Base-by-base conservation (phyloP, 92 coral and sea anemone species). In the Hydrozoanthus gracilis region DNA sequence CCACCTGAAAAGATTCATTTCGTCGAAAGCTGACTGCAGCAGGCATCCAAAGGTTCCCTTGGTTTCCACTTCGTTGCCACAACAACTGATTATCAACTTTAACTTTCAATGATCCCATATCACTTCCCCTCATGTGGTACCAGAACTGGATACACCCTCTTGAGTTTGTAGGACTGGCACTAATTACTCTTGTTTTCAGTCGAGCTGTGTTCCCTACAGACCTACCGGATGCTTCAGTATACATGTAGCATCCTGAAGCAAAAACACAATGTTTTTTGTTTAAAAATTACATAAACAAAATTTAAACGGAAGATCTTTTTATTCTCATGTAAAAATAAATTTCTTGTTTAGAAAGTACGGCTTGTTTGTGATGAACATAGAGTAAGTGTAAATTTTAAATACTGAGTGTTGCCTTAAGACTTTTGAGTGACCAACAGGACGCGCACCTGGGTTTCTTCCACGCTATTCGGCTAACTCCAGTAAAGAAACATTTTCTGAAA, bases 101-200 rank as follows among this genome's bases (percentile, higher is more conserved):
- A 0, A 90, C 84, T 51, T 73, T 86, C 48, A 90, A 83, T 9
- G 87, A 79, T 49, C 92, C 92, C 56, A 90, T 80, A 12, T 86
- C 92, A n/a, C 55, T 61, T 39, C 92, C 92, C 14, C 50, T 56
- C 92, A 89, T 89, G 71, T 89, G 88, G 79, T 89, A 89, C 71
- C 54, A 52, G n/a, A 89, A 77, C 77, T 55, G 77, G 7, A 89
- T 52, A 66, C 92, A 89, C 52, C 54, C 50, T 5, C 56, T n/a
- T 39, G 80, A 80, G 15, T 78, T 78, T 7, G 86, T 56, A n/a
- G 92, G n/a, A 8, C 27, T 67, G 8, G 76, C 88, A 68, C 84
- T 76, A 6, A 82, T 51, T 44, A 88, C 84, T 14, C 39, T 27
- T 10, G 73, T n/a, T 44, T n/a, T 10, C 50, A 89, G 64, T 64